Evolutionary conservation across 2,888 invertebrate genomes (phyloP), one percentile per base, ranked within the genome.

Genomic region (Steinernema carpocapsae): DNA sequence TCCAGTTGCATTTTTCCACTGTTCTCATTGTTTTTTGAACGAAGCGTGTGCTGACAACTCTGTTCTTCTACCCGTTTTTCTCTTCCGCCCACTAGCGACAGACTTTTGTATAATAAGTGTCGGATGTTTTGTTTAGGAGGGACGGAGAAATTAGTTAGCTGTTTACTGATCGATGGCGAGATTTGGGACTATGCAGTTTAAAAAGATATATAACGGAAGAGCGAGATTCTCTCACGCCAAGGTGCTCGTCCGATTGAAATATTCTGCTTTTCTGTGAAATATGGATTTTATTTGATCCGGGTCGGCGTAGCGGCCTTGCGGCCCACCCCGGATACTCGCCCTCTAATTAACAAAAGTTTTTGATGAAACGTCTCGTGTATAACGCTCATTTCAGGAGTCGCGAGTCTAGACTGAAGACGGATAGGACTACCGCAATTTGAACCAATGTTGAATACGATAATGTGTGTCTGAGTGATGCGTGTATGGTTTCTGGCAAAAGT

Each of bases 191-290:
- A 64, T 64, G 29, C 64, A 64, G 64, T 64, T 64, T 32, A 29
- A 64, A 14, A 64, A 64, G 64, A 64, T 64, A 64, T 64, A 64
- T 64, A 64, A 32, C 64, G 26, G 64, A 26, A 32, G 22, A 32
- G 17, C 64, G 64, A 22, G 64, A 64, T 64, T 64, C 64, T 64
- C 64, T 32, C 64, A 64, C 64, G 29, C 64, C 64, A 29, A 64
- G 64, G 64, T 64, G 64, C 17, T 64, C 64, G 64, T 64, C 64
- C 64, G 64, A 64, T 10, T 64, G 64, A 64, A 64, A 32, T 64
- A 64, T 64, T 64, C 4, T 32, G 64, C 64, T 64, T 64, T 64
- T 64, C 64, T 32, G 64, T 64, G 64, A 64, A 64, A 64, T 64
- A 64, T 64, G 29, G 64, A 29, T 64, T 64, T 64, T 26, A 17